phyloP scores from a whole-genome alignment of 1,140 invertebrate genomes.

The Mya arenaria region DNA sequence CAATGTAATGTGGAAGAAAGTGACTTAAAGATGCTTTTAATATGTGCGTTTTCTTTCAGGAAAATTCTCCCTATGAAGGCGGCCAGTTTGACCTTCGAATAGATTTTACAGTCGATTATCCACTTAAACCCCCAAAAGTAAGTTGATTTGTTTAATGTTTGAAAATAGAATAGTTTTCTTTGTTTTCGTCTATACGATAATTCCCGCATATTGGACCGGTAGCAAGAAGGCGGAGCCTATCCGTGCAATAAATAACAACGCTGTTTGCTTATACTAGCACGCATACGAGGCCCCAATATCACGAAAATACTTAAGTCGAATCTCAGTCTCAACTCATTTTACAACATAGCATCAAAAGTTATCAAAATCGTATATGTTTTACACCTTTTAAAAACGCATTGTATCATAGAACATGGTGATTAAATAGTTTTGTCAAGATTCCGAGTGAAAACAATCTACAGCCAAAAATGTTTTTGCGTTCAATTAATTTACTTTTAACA shows the following conservation, averaged over 20 bases:
- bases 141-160: background rate
- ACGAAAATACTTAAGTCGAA: background rate
- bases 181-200: background rate
- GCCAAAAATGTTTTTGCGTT: too few relatives aligned
- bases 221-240: background rate
- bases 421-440: too few relatives aligned
- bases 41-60: conserved; percentile 22
- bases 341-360: too few relatives aligned
- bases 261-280: background rate
- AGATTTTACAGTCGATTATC: conserved; percentile 46
- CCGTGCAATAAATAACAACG: background rate
- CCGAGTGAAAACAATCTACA: too few relatives aligned
- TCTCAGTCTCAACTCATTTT: too few relatives aligned
- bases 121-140: conserved; percentile 51
- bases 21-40: too few relatives aligned
- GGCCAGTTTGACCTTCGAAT: conserved; percentile 44
- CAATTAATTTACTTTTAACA: too few relatives aligned
- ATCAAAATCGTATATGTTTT: too few relatives aligned
- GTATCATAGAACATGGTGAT: too few relatives aligned
- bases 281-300: background rate
- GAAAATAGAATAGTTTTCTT: background rate
- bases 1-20: too few relatives aligned
- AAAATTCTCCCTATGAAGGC: conserved; percentile 27
- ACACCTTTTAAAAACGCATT: too few relatives aligned
- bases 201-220: background rate